Percentiles rank a stretch among this genome's conserved stretches.
phyloP scores from a whole-genome alignment of 2,888 invertebrate genomes.

The Phymatocera aterrima region DNA sequence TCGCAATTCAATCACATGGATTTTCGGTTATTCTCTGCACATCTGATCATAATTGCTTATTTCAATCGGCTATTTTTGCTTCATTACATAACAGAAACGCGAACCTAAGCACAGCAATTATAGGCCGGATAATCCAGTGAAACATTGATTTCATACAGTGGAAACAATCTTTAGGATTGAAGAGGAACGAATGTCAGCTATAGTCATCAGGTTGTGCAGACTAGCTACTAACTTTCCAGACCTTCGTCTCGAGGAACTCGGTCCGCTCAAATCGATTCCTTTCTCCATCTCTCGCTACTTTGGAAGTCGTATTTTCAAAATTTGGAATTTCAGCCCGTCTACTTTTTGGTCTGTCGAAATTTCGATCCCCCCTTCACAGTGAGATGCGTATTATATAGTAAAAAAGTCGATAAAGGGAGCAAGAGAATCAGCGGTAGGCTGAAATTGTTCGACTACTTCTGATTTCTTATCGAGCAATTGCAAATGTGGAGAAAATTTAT shows the following conservation, averaged over 20 bases:
- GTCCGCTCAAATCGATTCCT: neutral
- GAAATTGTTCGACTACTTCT: neutral
- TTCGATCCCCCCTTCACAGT: too few species aligned
- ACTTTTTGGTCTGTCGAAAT: too few species aligned
- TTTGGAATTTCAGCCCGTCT: too few species aligned
- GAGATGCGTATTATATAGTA: neutral
- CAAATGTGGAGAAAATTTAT: neutral
- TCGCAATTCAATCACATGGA: slow-evolving; percentile 1
- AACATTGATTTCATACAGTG: too few species aligned
- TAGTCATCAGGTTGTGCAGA: neutral
- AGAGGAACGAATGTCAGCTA: neutral
- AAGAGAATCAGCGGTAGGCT: neutral
- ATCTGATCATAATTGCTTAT: neutral
- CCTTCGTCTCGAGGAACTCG: neutral
- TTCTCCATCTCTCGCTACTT: too few species aligned
- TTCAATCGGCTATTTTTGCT: neutral
- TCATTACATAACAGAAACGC: neutral
- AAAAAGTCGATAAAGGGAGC: slow-evolving; percentile 4
- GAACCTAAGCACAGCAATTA: neutral
- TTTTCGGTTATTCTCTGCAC: neutral
- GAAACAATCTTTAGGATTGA: neutral
- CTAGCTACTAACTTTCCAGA: slow-evolving; percentile 19
- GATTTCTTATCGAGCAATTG: neutral
- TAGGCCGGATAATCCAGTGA: neutral
- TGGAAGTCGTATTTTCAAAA: too few species aligned